Base-by-base conservation (phyloP, 1,140 invertebrate species). In the Platyscapa corneri region DNA sequence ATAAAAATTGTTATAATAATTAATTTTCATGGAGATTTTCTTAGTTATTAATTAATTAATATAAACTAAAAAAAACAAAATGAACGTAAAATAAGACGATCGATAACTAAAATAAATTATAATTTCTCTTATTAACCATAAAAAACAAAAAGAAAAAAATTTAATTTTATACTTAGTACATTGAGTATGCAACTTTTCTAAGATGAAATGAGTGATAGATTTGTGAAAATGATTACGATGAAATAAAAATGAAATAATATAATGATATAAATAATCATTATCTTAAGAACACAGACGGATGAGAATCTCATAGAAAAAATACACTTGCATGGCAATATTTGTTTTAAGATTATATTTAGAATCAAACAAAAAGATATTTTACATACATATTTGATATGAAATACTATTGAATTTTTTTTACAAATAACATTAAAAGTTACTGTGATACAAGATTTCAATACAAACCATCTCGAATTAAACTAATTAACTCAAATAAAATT, bases 401-500 rank as follows among this genome's bases (percentile, higher is more conserved):
- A 67, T 85, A 60, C 39, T 75, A 74, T 86, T 77, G 53, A 67
- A 75, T 60, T 67, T 82, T 67, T 82, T 32, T 79, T 82, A 86
- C 84, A 86, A 82, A 82, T 82, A 82, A 81, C 56, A 82, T 82
- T 56, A 83, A 39, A 82, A 65, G 23, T 86, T 83, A 83, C 34
- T 86, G 34, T 56, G 42, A 77, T 79, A 86, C 74, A 86, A 78
- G 75, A 78, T 37, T 83, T 56, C 1, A 72, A 78, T 86, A 86
- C 75, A 83, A 86, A 67, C 32, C 27, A 74, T 65, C 32, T 78
- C 16, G 16, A 72, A 86, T 78, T 82, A 86, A 85, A 77, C 42
- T 82, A 82, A 82, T 77, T 77, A 79, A 83, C 81, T 86, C 74
- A 83, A 82, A 86, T 77, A 77, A 86, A 86, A 86, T 82, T 86